These are phyloP conservation scores for Chrysochloris asiatica DNA, from an alignment of 2,113 vertebrate species.

Conservation along the genomic window DNA sequence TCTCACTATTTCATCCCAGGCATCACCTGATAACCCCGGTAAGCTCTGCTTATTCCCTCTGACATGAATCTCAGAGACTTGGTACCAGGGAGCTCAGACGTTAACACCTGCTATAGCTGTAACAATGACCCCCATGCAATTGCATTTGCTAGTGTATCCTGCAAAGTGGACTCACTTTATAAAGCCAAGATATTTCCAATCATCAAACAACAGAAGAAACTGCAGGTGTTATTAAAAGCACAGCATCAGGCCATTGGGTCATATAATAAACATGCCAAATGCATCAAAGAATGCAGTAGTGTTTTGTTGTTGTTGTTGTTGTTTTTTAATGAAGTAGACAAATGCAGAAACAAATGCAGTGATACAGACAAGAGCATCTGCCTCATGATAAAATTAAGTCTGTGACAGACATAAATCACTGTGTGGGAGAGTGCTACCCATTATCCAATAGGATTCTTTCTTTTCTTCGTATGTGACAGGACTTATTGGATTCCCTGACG, in stretches of 20 bases:
- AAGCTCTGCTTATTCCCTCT: slow-evolving; percentile 89
- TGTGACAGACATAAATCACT: slow-evolving; percentile 89
- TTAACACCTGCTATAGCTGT: slow-evolving; percentile 76
- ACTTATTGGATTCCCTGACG: slow-evolving; percentile 89
- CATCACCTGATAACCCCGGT: slow-evolving; percentile 81
- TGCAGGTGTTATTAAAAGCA: slow-evolving; percentile 82
- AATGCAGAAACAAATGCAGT: slow-evolving; percentile 78
- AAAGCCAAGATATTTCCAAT: slow-evolving; percentile 72
- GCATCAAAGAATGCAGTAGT: slow-evolving; percentile 81
- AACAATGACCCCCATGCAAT: slow-evolving; percentile 64
- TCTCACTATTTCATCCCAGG: slow-evolving; percentile 83
- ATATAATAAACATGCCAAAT: slow-evolving; percentile 68
- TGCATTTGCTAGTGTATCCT: slow-evolving; percentile 71
- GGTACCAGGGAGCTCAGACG: slow-evolving; percentile 61
- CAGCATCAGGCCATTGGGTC: slow-evolving; percentile 75
- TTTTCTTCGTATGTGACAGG: slow-evolving; percentile 87
- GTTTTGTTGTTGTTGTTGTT: slow-evolving; percentile 72
- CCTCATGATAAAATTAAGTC: slow-evolving; percentile 88
- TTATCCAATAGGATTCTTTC: slow-evolving; percentile 84
- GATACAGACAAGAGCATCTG: slow-evolving; percentile 87
- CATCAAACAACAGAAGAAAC: slow-evolving; percentile 78
- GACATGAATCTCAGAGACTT: slow-evolving; percentile 76
- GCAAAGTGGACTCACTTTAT: slow-evolving; percentile 72
- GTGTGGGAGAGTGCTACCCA: slow-evolving; percentile 81
- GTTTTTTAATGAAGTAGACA: slow-evolving; percentile 83